Conservation (phyloP, 2,113 vertebrate species). For the Tachysurus fulvidraco region DNA sequence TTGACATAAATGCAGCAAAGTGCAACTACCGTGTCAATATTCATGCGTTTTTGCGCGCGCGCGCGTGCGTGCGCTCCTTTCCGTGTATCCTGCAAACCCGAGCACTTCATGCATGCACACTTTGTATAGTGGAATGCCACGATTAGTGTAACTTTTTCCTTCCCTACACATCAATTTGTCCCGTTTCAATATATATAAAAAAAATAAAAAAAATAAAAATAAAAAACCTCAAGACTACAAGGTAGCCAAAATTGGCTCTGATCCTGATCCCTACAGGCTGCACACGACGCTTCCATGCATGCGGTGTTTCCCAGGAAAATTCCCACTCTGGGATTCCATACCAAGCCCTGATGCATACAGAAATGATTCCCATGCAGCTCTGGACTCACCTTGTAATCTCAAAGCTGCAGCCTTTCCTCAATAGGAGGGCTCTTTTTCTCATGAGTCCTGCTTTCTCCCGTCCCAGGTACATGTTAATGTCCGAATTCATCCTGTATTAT, state of each 20-base stretch:
- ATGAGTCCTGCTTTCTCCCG: slow-evolving; percentile 77
- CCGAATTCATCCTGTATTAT: slow-evolving; percentile 74
- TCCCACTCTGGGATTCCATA: neutral
- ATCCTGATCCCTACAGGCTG: neutral
- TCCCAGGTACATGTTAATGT: slow-evolving; percentile 78
- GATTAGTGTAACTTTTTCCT: neutral
- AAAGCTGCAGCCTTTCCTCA: slow-evolving; percentile 83
- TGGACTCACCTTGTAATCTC: slow-evolving; percentile 79
- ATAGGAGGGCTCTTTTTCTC: slow-evolving; percentile 79
- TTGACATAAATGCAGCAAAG: slow-evolving; percentile 17
- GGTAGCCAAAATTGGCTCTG: neutral
- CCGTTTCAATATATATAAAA: neutral
- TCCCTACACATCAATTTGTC: neutral
- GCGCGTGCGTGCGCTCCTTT: neutral
- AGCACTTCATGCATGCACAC: neutral
- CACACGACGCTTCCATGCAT: neutral
- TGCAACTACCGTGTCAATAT: neutral
- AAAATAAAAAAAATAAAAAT: neutral
- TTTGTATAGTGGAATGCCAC: neutral
- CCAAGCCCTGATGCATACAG: too few species aligned
- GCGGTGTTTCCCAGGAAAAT: slow-evolving; percentile 5
- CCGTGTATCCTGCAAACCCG: neutral
- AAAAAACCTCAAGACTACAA: neutral
- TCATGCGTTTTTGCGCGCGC: neutral
- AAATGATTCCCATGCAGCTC: neutral